Evolutionary conservation across 2,888 invertebrate species (phyloP).

Genomic region (Ophioninae sp.): DNA sequence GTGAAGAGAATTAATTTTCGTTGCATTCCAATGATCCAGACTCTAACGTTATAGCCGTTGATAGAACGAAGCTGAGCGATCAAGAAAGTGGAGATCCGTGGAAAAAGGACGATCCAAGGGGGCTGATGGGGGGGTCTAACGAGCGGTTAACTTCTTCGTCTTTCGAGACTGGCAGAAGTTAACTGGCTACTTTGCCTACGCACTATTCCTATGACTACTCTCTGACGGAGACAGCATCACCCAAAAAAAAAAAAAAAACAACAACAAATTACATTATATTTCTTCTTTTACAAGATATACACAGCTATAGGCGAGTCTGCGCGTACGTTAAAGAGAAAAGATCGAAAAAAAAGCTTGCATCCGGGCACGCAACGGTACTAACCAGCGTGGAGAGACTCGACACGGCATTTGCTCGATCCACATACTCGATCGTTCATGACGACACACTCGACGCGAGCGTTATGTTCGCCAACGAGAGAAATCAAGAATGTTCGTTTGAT

Average conservation of each 20-base stretch:
- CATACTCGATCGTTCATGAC: slow-evolving; percentile 66
- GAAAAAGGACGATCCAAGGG: not conserved
- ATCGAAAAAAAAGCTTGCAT: slow-evolving; percentile 29
- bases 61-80: not conserved
- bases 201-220: slow-evolving; percentile 51
- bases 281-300: not conserved
- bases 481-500: slow-evolving; percentile 67
- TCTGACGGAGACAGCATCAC: not conserved
- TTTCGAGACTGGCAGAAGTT: slow-evolving; percentile 40
- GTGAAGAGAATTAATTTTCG: no score
- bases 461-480: slow-evolving; percentile 60
- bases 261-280: not conserved
- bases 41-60: not conserved
- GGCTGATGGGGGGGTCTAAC: slow-evolving; percentile 24
- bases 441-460: slow-evolving; percentile 63
- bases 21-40: no score
- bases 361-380: slow-evolving; percentile 61
- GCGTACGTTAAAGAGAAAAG: not conserved
- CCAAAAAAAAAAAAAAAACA: not conserved
- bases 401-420: slow-evolving; percentile 56
- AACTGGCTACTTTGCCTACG: slow-evolving; percentile 62
- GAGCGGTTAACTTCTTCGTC: slow-evolving; percentile 34
- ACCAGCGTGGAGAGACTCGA: slow-evolving; percentile 37
- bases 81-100: not conserved
- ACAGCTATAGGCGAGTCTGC: not conserved